Evolutionary conservation across 1,140 invertebrate genomes (phyloP), one percentile per base, ranked within the genome.

Genomic region (Drosophila gunungcola): DNA sequence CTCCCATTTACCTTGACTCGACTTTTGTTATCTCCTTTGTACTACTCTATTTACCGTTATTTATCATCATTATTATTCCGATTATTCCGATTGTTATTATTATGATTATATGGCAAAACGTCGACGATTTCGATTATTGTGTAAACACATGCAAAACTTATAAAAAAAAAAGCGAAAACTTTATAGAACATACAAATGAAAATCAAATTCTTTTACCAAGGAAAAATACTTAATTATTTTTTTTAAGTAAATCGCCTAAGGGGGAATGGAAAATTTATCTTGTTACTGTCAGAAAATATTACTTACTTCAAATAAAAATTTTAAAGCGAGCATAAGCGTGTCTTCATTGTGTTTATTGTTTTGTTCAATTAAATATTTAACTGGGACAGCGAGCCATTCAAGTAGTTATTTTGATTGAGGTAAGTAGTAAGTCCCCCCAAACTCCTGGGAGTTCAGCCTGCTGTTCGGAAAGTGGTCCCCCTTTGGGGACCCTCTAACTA

Each of bases 281-380:
- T 89, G 84, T 89, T 89, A 89, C 77, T 89, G 80, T 84, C 84
- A 89, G 68, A 80, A 89, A 89, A 75, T 90, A 89, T 89, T 80
- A 90, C 80, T 90, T 89, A 89, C 80, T 89, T 89, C 85, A 89
- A 89, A 89, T 89, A 89, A 89, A 89, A 77, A 89, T 89, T 90
- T 90, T 78, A 89, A 89, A 88, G 73, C 60, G 65, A 69, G 54
- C 55, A 13, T 32, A 13, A 9, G 7, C 0, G 38, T 7, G 11
- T 49, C 13, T 29, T 11, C 21, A 5, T 38, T 5, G 16, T 21
- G 16, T 21, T 21, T 21, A 21, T 21, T 21, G 16, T 21, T 21
- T 21, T 21, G 3, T 10, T 41, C 4, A 52, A 21, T 12, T 36
- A 12, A 62, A 25, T 32, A 10, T 51, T 10, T 1, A 32, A 43